A percentile compares a stretch with the other conserved stretches of the same genome.
phyloP scores from a whole-genome alignment of 1,140 invertebrate genomes.

The Idris sp. region DNA sequence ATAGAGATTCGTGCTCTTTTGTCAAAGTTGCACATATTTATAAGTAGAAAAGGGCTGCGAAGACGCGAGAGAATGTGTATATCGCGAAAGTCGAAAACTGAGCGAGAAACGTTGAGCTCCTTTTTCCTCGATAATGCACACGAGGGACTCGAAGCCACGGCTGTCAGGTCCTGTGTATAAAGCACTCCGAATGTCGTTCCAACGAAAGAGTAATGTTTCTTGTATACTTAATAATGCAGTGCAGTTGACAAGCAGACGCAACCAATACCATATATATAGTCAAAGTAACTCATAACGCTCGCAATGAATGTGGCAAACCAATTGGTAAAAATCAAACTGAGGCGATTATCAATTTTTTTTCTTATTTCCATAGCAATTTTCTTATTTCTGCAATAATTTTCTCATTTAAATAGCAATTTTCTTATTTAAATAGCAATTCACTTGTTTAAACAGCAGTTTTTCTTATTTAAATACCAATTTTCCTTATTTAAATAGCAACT shows the following conservation, averaged over 20 bases:
- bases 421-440: no score
- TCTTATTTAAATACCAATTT: no score
- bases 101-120: constrained; percentile 37
- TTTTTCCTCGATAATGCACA: constrained; percentile 61
- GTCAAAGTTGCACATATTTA: constrained; percentile 59
- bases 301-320: constrained; percentile 47
- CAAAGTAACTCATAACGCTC: constrained; percentile 47
- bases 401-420: no score
- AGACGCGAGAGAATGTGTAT: constrained; percentile 44
- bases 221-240: constrained; percentile 61
- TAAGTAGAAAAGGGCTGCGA: constrained; percentile 44
- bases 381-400: no score
- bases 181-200: constrained; percentile 58
- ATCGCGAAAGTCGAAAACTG: constrained; percentile 49
- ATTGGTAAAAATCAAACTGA: constrained; percentile 53
- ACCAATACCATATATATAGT: constrained; percentile 48
- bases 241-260: constrained; percentile 58
- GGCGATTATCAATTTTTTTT: constrained; percentile 47
- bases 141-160: constrained; percentile 55
- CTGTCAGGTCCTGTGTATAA: constrained; percentile 55
- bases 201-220: constrained; percentile 61
- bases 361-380: constrained; percentile 42
- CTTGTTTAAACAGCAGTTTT: no score
- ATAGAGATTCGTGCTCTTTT: constrained; percentile 55
- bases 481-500: no score